Evolutionary conservation across 2,888 invertebrate species (phyloP).

Genomic region (Octodonta nipae): DNA sequence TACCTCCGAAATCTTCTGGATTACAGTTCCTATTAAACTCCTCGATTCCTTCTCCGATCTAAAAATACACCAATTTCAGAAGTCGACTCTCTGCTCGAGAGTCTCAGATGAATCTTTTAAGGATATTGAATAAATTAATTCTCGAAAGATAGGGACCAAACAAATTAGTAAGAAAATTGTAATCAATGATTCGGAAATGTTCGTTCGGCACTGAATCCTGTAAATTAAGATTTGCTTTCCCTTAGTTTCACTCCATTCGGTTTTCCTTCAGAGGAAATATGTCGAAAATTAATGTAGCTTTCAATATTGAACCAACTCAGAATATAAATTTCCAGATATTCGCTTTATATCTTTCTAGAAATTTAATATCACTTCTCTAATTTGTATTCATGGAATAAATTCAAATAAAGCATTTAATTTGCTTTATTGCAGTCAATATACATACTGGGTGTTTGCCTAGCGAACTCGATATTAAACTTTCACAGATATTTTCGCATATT

Average conservation of each 20-base stretch:
- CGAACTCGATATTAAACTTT: too few species aligned
- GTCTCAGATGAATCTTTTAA: too few species aligned
- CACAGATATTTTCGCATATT: too few species aligned
- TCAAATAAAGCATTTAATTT: constrained; percentile 23
- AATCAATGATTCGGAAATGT: constrained; percentile 34
- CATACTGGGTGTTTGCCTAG: too few species aligned
- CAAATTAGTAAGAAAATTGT: constrained; percentile 35
- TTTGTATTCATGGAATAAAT: constrained; percentile 21
- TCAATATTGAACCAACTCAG: constrained; percentile 27
- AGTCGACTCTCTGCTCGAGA: too few species aligned
- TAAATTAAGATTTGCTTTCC: constrained; percentile 28
- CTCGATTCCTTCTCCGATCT: too few species aligned
- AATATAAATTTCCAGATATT: constrained; percentile 26
- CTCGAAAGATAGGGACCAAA: constrained; percentile 19
- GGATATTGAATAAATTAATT: constrained; percentile 18
- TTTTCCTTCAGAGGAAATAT: constrained; percentile 28
- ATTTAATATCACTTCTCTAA: constrained; percentile 22
- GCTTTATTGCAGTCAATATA: constrained; percentile 16
- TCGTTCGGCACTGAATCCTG: constrained; percentile 19
- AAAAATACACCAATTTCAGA: too few species aligned
- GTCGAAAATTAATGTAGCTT: constrained; percentile 33
- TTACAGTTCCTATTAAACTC: too few species aligned
- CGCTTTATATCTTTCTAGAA: constrained; percentile 22
- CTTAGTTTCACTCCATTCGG: constrained; percentile 28
- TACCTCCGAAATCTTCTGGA: too few species aligned